A percentile compares a stretch with the other conserved stretches of the same genome.
These are phyloP conservation scores for Lithophane ornitopus DNA, from an alignment of 2,888 invertebrate species.

Conservation along the genomic window DNA sequence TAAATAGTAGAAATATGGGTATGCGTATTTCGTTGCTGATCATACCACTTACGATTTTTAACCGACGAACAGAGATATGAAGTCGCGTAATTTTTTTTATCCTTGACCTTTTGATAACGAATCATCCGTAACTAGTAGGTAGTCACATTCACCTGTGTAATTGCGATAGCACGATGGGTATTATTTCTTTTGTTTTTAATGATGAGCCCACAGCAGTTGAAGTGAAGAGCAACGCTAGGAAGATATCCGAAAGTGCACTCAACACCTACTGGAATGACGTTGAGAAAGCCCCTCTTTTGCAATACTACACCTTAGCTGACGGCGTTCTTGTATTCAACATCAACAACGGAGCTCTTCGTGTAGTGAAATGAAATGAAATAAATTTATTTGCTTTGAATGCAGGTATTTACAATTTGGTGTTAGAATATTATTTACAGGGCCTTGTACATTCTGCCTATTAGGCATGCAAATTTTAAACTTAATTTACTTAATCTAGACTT, in stretches of 20 bases:
- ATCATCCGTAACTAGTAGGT: background rate
- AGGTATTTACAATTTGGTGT: too few relatives aligned
- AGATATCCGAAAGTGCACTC: slow-evolving; percentile 77
- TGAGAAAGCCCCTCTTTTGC: slow-evolving; percentile 78
- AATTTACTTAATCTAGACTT: too few relatives aligned
- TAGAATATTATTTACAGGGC: too few relatives aligned
- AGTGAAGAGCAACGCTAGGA: slow-evolving; percentile 84
- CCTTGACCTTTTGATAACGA: background rate
- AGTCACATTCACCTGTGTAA: background rate
- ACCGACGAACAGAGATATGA: background rate
- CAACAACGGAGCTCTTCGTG: slow-evolving; percentile 81
- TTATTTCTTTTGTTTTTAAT: too few relatives aligned
- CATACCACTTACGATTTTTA: background rate
- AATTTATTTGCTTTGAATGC: too few relatives aligned
- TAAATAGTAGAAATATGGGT: background rate
- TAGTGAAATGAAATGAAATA: too few relatives aligned
- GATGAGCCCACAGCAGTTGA: slow-evolving; percentile 77
- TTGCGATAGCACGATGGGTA: background rate
- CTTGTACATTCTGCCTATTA: too few relatives aligned
- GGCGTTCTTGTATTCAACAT: slow-evolving; percentile 51
- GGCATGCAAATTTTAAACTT: too few relatives aligned
- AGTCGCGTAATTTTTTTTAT: too few relatives aligned
- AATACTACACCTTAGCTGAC: slow-evolving; percentile 86
- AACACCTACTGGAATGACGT: slow-evolving; percentile 85
- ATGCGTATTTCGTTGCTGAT: background rate